Base-by-base conservation (phyloP, 1,140 invertebrate species). In the Tachypleus tridentatus region DNA sequence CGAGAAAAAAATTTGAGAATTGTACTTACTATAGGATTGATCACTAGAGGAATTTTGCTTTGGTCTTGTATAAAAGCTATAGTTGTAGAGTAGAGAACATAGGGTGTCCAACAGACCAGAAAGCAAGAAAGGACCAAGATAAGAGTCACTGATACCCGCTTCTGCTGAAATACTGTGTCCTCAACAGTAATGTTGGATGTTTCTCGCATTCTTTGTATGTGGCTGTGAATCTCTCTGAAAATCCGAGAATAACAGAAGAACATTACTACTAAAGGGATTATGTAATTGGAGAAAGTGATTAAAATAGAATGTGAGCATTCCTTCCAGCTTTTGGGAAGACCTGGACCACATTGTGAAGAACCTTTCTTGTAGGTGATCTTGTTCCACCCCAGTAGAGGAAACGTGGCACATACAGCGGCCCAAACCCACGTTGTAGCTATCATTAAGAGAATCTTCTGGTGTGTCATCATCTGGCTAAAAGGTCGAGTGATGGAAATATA, bases 261-360 rank as follows among this genome's bases (percentile, higher is more conserved):
- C 74, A 80, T 77, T 8, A 80, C 75, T n/a, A 61, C 64, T 9
- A 79, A 61, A 0, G 78, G 77, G n/a, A 79, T 71, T 52, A 75
- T 66, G 57, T 77, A 73, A 51, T 70, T 75, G 65, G 68, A 68
- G 3, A 75, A 71, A 0, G 74, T 72, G 61, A 76, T 76, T 5
- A 78, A 71, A 3, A 76, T 70, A 10, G 72, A 73, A 68, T 79
- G 77, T 51, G 76, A 72, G 50, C 72, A 69, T 60, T 77, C 74
- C 53, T 65, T 64, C 29, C 29, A 29, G 1, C 67, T 62, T 11
- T 70, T 66, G 1, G 79, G 79, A 59, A 77, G 73, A n/a, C 64
- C 64, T 5, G 79, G 79, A 2, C 79, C 79, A 68, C 79, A 81
- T 70, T 81, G 79, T 48, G 77, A 75, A 5, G 79, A 76, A 4